phyloP scores from a whole-genome alignment of 1,140 invertebrate species.

The Macrocentrus cingulum region DNA sequence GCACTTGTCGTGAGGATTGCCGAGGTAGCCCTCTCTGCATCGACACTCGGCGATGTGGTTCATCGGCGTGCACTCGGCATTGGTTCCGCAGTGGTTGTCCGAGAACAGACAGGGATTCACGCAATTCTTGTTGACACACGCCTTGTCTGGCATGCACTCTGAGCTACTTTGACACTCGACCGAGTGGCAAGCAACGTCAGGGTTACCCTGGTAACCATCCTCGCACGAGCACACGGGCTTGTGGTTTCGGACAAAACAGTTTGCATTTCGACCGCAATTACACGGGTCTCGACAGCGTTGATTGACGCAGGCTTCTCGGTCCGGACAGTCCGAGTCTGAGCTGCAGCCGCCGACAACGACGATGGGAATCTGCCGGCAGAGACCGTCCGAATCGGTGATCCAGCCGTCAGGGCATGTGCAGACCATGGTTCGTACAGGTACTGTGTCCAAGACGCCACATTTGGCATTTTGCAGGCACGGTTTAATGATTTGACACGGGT shows the following conservation, averaged over 20 bases:
- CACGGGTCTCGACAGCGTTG: slow-evolving; percentile 84
- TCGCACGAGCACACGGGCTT: slow-evolving; percentile 83
- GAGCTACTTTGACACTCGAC: slow-evolving; percentile 78
- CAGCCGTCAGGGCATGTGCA: slow-evolving; percentile 82
- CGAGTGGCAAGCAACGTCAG: slow-evolving; percentile 74
- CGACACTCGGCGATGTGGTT: slow-evolving; percentile 76
- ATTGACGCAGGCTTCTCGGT: slow-evolving; percentile 80
- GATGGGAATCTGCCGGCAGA: slow-evolving; percentile 64
- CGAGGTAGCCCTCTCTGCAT: slow-evolving; percentile 77
- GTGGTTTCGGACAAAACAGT: slow-evolving; percentile 80
- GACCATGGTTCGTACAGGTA: slow-evolving; percentile 80
- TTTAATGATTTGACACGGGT: slow-evolving; percentile 74
- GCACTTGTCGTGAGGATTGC: slow-evolving; percentile 77
- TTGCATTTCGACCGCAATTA: slow-evolving; percentile 81
- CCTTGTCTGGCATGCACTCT: slow-evolving; percentile 77
- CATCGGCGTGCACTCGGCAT: slow-evolving; percentile 80
- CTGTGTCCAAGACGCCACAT: slow-evolving; percentile 78
- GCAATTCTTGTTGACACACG: slow-evolving; percentile 83
- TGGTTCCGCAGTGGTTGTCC: slow-evolving; percentile 78
- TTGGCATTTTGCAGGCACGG: slow-evolving; percentile 71
- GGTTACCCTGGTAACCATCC: slow-evolving; percentile 82
- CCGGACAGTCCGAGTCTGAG: slow-evolving; percentile 75
- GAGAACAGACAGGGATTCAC: slow-evolving; percentile 76
- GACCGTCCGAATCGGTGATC: slow-evolving; percentile 74
- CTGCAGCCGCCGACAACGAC: slow-evolving; percentile 68